Conservation (phyloP, 2,888 invertebrate genomes). For the Iselma pallidipennis region DNA sequence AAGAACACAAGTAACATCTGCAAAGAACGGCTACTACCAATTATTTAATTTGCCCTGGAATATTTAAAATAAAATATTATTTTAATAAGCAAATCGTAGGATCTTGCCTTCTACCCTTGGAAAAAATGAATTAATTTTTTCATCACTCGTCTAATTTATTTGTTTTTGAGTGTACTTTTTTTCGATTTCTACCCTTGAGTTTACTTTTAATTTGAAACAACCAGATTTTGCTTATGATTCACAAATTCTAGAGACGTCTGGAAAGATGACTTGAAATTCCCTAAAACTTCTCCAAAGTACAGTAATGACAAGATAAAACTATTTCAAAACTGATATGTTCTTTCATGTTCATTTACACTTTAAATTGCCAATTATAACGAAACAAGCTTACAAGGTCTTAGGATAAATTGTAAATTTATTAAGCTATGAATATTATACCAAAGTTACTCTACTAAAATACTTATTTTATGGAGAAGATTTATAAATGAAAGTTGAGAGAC, state of each 20-base stretch:
- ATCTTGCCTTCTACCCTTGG: neutral
- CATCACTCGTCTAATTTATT: too few relatives aligned
- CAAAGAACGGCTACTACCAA: conserved; percentile 10
- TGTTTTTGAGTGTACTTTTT: too few relatives aligned
- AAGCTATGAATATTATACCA: conserved; percentile 44
- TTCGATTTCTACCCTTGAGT: too few relatives aligned
- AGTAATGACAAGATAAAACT: too few relatives aligned
- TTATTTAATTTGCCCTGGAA: conserved; percentile 14
- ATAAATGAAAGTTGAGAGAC: neutral
- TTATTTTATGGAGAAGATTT: neutral
- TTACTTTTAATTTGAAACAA: too few relatives aligned
- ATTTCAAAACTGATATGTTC: neutral
- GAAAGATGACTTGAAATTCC: too few relatives aligned
- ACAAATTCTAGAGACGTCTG: too few relatives aligned
- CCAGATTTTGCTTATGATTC: too few relatives aligned
- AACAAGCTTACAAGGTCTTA: conserved; percentile 32
- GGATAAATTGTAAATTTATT: conserved; percentile 46
- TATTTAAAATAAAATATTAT: neutral
- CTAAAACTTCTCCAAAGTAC: too few relatives aligned
- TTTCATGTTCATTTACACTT: conserved; percentile 3
- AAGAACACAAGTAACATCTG: conserved; percentile 17
- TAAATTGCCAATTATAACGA: conserved; percentile 33
- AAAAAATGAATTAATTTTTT: too few relatives aligned
- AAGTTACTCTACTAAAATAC: neutral
- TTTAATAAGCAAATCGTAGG: neutral